These are phyloP conservation scores for Chloromyia formosa DNA, from an alignment of 2,888 invertebrate genomes.

Conservation along the genomic window DNA sequence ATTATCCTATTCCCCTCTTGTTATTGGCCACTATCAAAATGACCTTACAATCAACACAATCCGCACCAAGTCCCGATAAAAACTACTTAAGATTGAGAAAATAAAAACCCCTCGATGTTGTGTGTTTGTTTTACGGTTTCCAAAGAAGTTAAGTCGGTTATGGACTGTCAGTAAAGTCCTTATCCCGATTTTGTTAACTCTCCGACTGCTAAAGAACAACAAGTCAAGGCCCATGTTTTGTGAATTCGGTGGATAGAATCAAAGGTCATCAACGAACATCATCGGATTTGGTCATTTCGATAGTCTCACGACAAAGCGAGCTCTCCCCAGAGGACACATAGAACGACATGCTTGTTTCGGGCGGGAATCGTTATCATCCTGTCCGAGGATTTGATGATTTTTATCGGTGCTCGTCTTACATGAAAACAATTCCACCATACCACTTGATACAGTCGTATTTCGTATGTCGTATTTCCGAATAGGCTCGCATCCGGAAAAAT, in stretches of 20 bases:
- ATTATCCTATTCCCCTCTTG: slow-evolving; percentile 8
- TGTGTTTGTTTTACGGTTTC: slow-evolving; percentile 36
- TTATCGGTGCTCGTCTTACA: slow-evolving; percentile 28
- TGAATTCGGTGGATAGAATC: slow-evolving; percentile 18
- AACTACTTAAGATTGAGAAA: slow-evolving; percentile 33
- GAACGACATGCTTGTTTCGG: not conserved
- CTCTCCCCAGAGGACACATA: slow-evolving; percentile 9
- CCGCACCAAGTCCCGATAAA: slow-evolving; percentile 20
- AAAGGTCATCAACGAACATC: slow-evolving; percentile 38
- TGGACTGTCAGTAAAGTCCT: slow-evolving; percentile 26
- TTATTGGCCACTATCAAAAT: slow-evolving; percentile 5
- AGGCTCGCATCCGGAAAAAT: slow-evolving; percentile 15
- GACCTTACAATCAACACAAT: slow-evolving; percentile 20
- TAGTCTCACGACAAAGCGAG: not conserved
- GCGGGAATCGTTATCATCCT: slow-evolving; percentile 14
- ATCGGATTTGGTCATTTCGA: slow-evolving; percentile 26
- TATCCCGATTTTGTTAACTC: slow-evolving; percentile 37
- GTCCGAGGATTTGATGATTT: slow-evolving; percentile 42
- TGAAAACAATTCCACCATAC: slow-evolving; percentile 35
- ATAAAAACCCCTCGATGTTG: slow-evolving; percentile 10
- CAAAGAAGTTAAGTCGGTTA: slow-evolving; percentile 24
- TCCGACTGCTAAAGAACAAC: slow-evolving; percentile 7
- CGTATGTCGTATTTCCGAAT: not conserved
- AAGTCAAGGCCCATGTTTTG: slow-evolving; percentile 28
- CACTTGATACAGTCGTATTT: not conserved